Evolutionary conservation across 1,140 invertebrate genomes (phyloP).

Genomic region (Penaeus indicus): DNA sequence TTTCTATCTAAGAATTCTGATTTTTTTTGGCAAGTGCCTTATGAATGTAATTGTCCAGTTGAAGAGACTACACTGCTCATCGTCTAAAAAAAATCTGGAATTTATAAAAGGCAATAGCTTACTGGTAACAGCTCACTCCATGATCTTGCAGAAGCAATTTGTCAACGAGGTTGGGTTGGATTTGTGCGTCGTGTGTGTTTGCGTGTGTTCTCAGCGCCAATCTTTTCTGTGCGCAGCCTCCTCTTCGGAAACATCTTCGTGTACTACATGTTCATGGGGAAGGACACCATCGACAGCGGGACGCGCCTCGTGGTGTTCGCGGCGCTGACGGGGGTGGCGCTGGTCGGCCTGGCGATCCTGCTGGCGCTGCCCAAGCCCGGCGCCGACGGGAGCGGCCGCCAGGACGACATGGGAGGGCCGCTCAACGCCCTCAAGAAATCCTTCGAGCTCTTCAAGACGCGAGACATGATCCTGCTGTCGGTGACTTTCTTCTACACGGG

Average conservation of each 20-base stretch:
- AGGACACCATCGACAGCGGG: conserved; percentile 77
- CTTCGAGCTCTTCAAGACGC: conserved; percentile 81
- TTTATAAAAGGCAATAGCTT: too few relatives aligned
- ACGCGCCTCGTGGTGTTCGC: conserved; percentile 82
- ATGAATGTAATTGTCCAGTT: too few relatives aligned
- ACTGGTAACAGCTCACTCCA: too few relatives aligned
- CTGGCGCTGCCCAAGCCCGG: conserved; percentile 73
- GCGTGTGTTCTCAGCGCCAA: too few relatives aligned
- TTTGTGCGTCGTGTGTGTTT: too few relatives aligned
- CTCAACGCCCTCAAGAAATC: conserved; percentile 79
- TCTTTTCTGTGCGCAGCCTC: conserved; percentile 76
- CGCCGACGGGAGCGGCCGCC: not conserved
- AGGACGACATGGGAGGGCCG: conserved; percentile 16
- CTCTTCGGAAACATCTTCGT: conserved; percentile 95
- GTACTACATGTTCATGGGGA: conserved; percentile 87
- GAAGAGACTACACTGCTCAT: too few relatives aligned
- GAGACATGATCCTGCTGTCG: conserved; percentile 86
- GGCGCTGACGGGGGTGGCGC: conserved; percentile 78
- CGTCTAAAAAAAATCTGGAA: too few relatives aligned
- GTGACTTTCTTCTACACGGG: conserved; percentile 91
- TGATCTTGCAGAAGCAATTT: too few relatives aligned
- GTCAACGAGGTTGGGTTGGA: too few relatives aligned
- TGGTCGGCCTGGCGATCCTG: conserved; percentile 80
- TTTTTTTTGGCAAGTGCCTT: too few relatives aligned
- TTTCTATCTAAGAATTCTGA: too few relatives aligned